A percentile compares a stretch with the other conserved stretches of the same genome.
These are phyloP conservation scores for Lamellibrachia luymesi DNA, from an alignment of 1,140 invertebrate species.

Conservation along the genomic window DNA sequence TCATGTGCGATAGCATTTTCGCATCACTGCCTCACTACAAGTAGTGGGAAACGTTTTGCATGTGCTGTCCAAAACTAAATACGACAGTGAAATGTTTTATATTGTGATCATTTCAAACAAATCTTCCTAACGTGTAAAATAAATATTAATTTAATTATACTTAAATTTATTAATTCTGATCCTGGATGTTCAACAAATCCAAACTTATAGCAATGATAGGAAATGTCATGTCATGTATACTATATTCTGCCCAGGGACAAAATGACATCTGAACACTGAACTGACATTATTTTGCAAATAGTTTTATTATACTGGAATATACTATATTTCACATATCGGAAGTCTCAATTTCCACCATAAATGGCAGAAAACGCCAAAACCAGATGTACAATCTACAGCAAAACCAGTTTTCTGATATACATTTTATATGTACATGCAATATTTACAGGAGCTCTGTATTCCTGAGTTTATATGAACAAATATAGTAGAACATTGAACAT, in stretches of 20 bases:
- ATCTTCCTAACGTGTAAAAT: too few species aligned
- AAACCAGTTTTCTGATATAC: neutral
- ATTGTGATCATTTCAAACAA: too few species aligned
- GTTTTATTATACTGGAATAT: conserved; percentile 6
- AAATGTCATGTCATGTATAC: neutral
- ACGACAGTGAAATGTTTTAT: too few species aligned
- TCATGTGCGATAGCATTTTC: too few species aligned
- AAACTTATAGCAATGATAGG: too few species aligned
- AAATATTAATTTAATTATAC: too few species aligned
- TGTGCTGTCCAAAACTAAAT: too few species aligned
- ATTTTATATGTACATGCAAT: neutral
- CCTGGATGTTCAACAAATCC: too few species aligned
- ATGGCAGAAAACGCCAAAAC: neutral
- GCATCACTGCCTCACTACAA: too few species aligned
- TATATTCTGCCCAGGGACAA: too few species aligned
- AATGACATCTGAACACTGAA: neutral
- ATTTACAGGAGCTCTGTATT: neutral
- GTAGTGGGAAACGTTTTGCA: too few species aligned
- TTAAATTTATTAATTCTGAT: too few species aligned
- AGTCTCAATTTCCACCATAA: neutral
- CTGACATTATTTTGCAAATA: neutral
- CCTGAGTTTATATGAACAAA: conserved; percentile 1
- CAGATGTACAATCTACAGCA: neutral
- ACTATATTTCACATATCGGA: neutral
- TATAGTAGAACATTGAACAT: neutral